These are phyloP conservation scores for Charaxes varanes DNA, from an alignment of 1,140 invertebrate genomes.

Conservation along the genomic window DNA sequence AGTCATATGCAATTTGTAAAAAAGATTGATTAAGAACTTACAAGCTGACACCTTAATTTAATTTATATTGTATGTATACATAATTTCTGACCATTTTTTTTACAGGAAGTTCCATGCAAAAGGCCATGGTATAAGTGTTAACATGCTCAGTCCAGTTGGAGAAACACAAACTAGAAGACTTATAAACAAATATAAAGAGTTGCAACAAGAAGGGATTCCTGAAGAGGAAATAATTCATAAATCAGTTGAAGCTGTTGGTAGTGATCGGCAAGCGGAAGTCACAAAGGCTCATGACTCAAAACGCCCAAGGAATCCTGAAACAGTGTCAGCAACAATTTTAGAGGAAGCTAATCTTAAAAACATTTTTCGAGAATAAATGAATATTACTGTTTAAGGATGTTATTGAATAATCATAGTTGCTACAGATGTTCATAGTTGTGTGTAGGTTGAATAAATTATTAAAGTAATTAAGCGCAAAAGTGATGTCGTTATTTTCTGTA, in stretches of 20 bases:
- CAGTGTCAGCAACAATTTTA: conserved; percentile 39
- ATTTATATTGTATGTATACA: too few relatives aligned
- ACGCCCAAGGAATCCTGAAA: conserved; percentile 29
- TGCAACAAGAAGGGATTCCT: conserved; percentile 68
- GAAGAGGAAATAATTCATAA: conserved; percentile 67
- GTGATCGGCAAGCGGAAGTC: conserved; percentile 27
- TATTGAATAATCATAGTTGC: not conserved
- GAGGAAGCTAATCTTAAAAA: conserved; percentile 53
- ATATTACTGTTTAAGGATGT: not conserved
- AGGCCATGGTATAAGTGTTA: conserved; percentile 67
- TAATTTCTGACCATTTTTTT: too few relatives aligned
- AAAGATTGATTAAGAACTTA: too few relatives aligned
- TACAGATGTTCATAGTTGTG: not conserved
- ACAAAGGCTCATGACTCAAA: too few relatives aligned
- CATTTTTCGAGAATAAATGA: conserved; percentile 56
- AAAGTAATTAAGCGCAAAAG: too few relatives aligned
- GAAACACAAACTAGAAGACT: conserved; percentile 76
- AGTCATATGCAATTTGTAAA: too few relatives aligned
- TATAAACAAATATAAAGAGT: conserved; percentile 74
- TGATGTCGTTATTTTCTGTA: too few relatives aligned
- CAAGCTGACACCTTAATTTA: too few relatives aligned
- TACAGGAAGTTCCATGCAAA: conserved; percentile 79
- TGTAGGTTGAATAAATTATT: too few relatives aligned
- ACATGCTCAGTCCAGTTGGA: conserved; percentile 63
- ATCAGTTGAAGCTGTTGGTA: conserved; percentile 28